Evolutionary conservation across 2,797 vertebrate genomes (phyloP).

Genomic region (Anomalospiza imberbis): DNA sequence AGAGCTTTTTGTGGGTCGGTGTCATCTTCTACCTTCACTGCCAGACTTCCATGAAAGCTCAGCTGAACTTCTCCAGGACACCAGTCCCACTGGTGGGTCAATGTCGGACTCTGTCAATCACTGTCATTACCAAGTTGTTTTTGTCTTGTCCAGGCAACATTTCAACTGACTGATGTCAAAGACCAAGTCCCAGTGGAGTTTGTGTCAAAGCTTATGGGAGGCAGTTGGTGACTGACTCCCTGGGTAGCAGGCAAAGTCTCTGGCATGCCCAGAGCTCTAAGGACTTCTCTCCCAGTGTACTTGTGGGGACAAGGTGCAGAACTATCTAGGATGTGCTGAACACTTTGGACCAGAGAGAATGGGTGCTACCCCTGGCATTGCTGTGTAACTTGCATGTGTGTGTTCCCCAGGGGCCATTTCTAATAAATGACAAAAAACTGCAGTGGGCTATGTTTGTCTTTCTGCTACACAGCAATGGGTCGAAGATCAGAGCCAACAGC

Average conservation of each 20-base stretch:
- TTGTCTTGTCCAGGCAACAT: background rate
- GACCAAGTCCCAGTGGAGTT: background rate
- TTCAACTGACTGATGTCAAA: background rate
- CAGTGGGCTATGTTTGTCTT: background rate
- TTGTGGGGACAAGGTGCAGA: background rate
- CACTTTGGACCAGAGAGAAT: background rate
- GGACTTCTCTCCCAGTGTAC: background rate
- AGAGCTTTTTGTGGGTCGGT: background rate
- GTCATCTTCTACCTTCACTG: background rate
- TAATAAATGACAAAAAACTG: constrained; percentile 44
- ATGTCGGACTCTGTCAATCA: background rate
- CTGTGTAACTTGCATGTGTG: background rate
- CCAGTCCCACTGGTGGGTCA: background rate
- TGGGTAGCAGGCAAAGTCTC: background rate
- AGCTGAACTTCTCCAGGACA: background rate
- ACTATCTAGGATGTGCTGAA: background rate
- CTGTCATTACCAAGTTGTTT: background rate
- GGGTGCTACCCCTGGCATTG: background rate
- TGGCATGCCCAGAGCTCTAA: background rate
- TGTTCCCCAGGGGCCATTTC: constrained; percentile 10
- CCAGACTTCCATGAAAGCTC: background rate
- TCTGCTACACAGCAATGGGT: background rate
- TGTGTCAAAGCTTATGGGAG: background rate
- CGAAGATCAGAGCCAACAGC: background rate
- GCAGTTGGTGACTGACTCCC: background rate